These are phyloP conservation scores for Sparus aurata DNA, from an alignment of 2,797 vertebrate species.

Conservation along the genomic window DNA sequence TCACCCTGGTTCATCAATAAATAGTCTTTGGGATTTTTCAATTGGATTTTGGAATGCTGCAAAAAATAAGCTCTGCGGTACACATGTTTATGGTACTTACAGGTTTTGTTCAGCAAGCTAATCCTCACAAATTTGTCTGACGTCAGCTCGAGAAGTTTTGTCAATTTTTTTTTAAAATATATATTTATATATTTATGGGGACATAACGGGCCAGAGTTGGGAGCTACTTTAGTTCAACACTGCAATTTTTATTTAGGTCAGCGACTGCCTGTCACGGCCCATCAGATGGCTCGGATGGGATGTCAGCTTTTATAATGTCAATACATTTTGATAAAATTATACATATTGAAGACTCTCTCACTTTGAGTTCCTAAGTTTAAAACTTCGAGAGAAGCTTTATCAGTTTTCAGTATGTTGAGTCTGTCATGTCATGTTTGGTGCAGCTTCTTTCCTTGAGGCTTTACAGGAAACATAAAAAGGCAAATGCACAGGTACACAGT, in stretches of 20 bases:
- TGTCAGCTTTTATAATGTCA: background rate
- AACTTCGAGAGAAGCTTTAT: background rate
- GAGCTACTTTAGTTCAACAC: background rate
- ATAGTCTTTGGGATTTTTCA: too few relatives aligned
- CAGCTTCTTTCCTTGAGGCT: background rate
- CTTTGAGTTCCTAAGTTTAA: slow-evolving; percentile 1
- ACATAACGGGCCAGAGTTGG: background rate
- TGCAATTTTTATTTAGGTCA: slow-evolving; percentile 14
- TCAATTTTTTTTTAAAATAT: too few relatives aligned
- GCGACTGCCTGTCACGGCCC: background rate
- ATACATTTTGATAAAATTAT: background rate
- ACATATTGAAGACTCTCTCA: background rate
- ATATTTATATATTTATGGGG: background rate
- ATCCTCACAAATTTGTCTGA: background rate
- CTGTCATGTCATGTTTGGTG: background rate
- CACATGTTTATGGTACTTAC: too few relatives aligned
- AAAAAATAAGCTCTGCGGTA: too few relatives aligned
- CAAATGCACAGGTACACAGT: background rate
- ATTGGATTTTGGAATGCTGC: too few relatives aligned
- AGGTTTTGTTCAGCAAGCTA: too few relatives aligned
- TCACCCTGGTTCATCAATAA: too few relatives aligned
- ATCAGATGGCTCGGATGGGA: background rate
- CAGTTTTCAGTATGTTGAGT: background rate
- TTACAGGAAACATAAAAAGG: slow-evolving; percentile 10
- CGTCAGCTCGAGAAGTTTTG: background rate